phyloP scores from a whole-genome alignment of 1,140 invertebrate species.

The Drosophila suzukii region DNA sequence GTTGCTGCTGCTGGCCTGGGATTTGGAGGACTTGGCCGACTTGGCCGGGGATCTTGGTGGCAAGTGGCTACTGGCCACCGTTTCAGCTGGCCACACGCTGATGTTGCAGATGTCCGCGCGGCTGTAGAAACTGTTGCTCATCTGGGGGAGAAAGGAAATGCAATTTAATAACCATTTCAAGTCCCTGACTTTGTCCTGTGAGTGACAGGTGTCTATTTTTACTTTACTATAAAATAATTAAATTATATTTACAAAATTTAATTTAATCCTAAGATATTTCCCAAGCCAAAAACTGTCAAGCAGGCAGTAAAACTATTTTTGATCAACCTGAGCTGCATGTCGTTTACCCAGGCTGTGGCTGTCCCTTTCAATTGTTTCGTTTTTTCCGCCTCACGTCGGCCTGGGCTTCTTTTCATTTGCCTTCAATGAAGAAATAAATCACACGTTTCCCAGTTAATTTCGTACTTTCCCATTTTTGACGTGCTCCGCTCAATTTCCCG shows the following conservation, averaged over 20 bases:
- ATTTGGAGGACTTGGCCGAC: constrained; percentile 61
- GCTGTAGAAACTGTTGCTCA: constrained; percentile 58
- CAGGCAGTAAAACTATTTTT: neutral
- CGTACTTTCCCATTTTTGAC: constrained; percentile 79
- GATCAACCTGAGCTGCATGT: neutral
- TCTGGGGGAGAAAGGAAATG: constrained; percentile 9
- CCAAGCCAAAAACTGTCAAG: too few relatives aligned
- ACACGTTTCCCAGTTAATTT: constrained; percentile 78
- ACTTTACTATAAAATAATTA: too few relatives aligned
- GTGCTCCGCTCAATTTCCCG: constrained; percentile 59
- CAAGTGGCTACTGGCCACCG: constrained; percentile 54
- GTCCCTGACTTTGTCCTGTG: too few relatives aligned
- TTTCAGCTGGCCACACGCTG: constrained; percentile 58
- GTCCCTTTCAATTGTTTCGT: constrained; percentile 67
- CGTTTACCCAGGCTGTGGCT: constrained; percentile 19
- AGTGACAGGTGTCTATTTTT: too few relatives aligned
- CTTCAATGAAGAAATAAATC: constrained; percentile 78
- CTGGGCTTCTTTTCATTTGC: constrained; percentile 45
- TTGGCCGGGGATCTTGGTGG: constrained; percentile 74
- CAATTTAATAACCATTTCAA: neutral
- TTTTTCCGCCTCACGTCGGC: constrained; percentile 25
- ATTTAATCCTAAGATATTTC: too few relatives aligned
- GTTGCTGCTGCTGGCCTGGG: constrained; percentile 73
- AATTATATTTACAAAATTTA: too few relatives aligned
- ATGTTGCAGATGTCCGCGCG: constrained; percentile 77